Base-by-base conservation (phyloP, 2,113 vertebrate genomes). In the Alectura lathami region DNA sequence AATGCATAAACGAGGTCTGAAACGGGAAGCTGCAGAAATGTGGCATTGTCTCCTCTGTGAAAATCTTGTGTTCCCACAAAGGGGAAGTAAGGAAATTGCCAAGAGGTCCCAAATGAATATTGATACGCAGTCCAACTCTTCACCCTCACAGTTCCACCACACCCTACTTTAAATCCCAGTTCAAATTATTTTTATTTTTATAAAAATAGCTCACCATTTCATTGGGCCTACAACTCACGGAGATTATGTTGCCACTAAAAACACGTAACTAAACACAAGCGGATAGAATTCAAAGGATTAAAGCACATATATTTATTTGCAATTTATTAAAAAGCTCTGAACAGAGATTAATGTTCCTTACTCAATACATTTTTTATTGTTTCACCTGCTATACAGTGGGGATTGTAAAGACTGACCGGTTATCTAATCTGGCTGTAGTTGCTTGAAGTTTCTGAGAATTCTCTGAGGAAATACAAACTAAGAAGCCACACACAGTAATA, bases 381-480 rank as follows among this genome's bases (percentile, higher is more conserved):
- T 97, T 97, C 97, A 98, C 97, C 97, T 97, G 97, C 82, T 90
- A 6, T 92, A 83, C 38, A 91, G 77, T 83, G 89, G 81, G 86
- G 93, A 91, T 83, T 94, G 48, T 63, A 96, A 96, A 59, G 43
- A 50, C 86, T 91, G 90, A 60, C 69, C 0, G 4, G 89, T 93
- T 85, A 94, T 87, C 56, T 85, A 91, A 89, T 81, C 86, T 76
- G 90, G 67, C 69, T 94, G 62, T 79, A 88, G 86, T 88, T 89
- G 64, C 84, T 90, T 93, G 63, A 95, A 93, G 64, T 57, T 43
- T 81, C 78, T 91, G 76, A 87, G 51, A 64, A 79, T 91, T 80
- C 54, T 95, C 89, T 62, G 91, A 80, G 86, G 76, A 86, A 96
- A 95, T 59, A 75, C 26, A 68, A 97, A 90, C 85, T 18, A 83